phyloP scores from a whole-genome alignment of 2,888 invertebrate species.

The Cephus nigrinus region DNA sequence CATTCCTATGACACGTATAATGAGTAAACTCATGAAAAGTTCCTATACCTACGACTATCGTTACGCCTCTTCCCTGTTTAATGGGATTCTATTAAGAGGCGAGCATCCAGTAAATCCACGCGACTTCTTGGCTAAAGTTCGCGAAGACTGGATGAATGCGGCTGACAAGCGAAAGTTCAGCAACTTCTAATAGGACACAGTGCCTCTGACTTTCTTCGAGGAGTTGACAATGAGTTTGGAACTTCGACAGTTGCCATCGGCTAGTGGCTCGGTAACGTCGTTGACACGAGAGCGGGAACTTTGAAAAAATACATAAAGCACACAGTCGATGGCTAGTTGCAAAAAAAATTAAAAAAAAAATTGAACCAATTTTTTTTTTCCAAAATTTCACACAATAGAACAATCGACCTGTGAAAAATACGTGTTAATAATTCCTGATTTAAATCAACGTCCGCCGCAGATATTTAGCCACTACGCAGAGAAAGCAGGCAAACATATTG shows the following conservation, averaged over 20 bases:
- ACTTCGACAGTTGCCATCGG: neutral
- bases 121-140: neutral
- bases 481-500: conserved; percentile 20
- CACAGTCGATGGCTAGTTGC: neutral
- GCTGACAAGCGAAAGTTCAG: neutral
- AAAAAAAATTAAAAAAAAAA: neutral
- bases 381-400: neutral
- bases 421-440: conserved; percentile 34
- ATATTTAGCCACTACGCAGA: neutral
- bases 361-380: neutral
- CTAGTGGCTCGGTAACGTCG: neutral
- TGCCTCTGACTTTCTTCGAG: neutral
- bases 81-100: neutral
- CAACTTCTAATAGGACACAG: neutral
- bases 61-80: neutral
- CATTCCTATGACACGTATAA: neutral
- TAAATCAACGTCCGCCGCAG: conserved; percentile 39
- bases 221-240: neutral
- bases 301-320: neutral
- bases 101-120: neutral
- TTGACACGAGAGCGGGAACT: neutral
- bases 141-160: neutral
- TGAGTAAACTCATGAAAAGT: neutral
- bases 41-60: neutral
- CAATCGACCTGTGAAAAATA: conserved; percentile 11